Conservation (phyloP, 1,140 invertebrate species). For the Drosophila navojoa region DNA sequence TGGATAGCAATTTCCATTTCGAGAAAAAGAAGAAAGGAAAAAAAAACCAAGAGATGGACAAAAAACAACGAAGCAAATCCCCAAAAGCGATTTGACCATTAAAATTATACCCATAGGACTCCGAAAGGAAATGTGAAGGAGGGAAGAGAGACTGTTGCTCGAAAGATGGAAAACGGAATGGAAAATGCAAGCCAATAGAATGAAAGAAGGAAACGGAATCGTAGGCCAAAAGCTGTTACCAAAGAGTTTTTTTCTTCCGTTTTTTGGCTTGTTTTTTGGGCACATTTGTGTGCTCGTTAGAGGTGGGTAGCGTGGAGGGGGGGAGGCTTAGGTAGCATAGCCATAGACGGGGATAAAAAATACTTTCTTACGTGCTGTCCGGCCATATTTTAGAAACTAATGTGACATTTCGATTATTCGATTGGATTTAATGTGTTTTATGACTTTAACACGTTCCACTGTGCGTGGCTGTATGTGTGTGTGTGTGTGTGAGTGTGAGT, state of each 20-base stretch:
- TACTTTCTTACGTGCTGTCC: conserved; percentile 67
- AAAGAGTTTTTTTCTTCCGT: conserved; percentile 58
- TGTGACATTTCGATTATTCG: conserved; percentile 84
- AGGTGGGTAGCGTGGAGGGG: background rate
- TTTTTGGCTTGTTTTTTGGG: conserved; percentile 40
- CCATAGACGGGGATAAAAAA: background rate
- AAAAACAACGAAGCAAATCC: conserved; percentile 52
- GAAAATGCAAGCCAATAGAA: conserved; percentile 55
- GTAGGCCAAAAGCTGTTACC: conserved; percentile 45
- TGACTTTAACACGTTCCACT: conserved; percentile 76
- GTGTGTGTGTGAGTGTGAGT: conserved; percentile 28
- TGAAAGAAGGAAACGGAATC: background rate
- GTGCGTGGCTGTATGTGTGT: conserved; percentile 4
- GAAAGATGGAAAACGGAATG: conserved; percentile 46
- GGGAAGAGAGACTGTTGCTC: background rate
- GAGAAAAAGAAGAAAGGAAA: background rate
- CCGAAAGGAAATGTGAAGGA: conserved; percentile 20
- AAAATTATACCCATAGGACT: conserved; percentile 83
- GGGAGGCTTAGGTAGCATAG: background rate
- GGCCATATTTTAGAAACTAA: conserved; percentile 84
- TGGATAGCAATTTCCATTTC: conserved; percentile 76
- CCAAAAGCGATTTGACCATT: conserved; percentile 79
- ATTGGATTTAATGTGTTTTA: conserved; percentile 84
- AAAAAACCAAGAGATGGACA: background rate
- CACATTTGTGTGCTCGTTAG: conserved; percentile 73